These are phyloP conservation scores for Ciconia boyciana DNA, from an alignment of 2,113 vertebrate genomes.

Conservation along the genomic window DNA sequence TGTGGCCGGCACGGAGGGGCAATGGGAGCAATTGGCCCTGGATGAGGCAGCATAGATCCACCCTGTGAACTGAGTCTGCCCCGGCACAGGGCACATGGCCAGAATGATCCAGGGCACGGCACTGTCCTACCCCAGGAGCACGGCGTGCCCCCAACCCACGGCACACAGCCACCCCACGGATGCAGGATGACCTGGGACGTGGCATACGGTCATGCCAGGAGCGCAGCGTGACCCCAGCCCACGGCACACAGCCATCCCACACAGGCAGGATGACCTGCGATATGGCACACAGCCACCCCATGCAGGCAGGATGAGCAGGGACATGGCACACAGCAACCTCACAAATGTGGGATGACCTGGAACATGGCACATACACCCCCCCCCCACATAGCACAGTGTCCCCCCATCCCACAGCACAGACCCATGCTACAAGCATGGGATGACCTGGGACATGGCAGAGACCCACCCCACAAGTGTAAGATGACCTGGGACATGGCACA, in stretches of 20 bases:
- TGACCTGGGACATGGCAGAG: rapidly evolving
- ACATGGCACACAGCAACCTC: background rate
- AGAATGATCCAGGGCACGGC: background rate
- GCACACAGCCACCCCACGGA: background rate
- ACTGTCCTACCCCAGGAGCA: background rate
- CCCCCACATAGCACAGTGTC: no score
- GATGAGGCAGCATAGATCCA: background rate
- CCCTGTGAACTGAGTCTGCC: rapidly evolving
- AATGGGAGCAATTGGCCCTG: rapidly evolving
- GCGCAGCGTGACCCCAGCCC: no score
- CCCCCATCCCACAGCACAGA: background rate
- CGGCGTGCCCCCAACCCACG: rapidly evolving
- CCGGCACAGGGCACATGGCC: rapidly evolving
- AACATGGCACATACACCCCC: background rate
- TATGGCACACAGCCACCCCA: no score
- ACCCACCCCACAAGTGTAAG: background rate
- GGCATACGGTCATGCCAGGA: background rate
- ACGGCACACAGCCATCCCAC: no score
- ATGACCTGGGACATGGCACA: no score
- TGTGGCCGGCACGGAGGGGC: rapidly evolving
- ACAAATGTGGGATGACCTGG: background rate
- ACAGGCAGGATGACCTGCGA: no score
- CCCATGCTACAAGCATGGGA: no score
- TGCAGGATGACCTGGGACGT: background rate
- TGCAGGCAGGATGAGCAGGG: background rate